Percentiles rank a stretch among this genome's conserved stretches.
These are phyloP conservation scores for Apeltes quadracus DNA, from an alignment of 2,113 vertebrate species.

Conservation along the genomic window DNA sequence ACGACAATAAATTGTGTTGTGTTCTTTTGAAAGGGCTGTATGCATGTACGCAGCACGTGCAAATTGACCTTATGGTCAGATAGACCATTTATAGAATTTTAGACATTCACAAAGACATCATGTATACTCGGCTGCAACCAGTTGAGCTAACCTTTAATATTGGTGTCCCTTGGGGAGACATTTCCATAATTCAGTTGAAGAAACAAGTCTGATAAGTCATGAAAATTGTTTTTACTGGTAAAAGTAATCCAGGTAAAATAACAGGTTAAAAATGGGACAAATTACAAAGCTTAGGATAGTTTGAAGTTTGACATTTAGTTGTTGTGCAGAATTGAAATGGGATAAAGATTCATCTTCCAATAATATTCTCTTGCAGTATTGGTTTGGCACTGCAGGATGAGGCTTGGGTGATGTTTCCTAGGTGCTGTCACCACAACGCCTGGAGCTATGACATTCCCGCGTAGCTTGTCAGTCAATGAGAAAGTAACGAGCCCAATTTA, in stretches of 20 bases:
- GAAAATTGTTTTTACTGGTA: not conserved
- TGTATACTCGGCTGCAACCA: not conserved
- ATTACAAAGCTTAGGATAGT: not conserved
- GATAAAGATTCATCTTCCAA: not conserved
- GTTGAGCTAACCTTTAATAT: not conserved
- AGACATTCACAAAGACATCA: not conserved
- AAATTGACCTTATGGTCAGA: not conserved
- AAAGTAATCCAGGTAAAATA: not conserved
- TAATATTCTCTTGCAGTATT: not conserved
- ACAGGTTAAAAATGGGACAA: not conserved
- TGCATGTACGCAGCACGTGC: not conserved
- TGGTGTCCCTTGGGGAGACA: not conserved
- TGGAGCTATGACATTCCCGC: not conserved
- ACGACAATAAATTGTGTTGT: not conserved
- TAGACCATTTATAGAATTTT: not conserved
- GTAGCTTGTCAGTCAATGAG: not conserved
- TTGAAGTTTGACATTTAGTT: not conserved
- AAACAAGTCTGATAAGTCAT: not conserved
- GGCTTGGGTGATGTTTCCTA: not conserved
- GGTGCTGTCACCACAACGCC: not conserved
- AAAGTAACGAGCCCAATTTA: constrained; percentile 18
- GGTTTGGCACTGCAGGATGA: not conserved
- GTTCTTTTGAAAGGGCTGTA: not conserved
- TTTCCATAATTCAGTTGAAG: not conserved
- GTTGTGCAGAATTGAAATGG: not conserved